Percentiles rank a stretch among this genome's conserved stretches.
Evolutionary conservation across 2,797 vertebrate species (phyloP).

Genomic region (Arctocebus calabarensis): DNA sequence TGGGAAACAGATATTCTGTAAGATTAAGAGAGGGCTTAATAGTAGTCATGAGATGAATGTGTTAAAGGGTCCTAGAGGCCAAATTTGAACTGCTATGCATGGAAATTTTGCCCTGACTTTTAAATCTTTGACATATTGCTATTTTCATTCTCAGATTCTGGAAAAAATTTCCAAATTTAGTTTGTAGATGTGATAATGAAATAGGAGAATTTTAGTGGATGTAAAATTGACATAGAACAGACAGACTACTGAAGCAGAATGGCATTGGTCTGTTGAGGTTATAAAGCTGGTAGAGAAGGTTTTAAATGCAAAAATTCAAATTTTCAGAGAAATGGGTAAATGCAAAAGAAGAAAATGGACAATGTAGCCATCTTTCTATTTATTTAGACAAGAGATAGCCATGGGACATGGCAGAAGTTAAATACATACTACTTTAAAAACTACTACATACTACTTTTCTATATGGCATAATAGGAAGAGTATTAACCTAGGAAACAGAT

Average conservation of each 20-base stretch:
- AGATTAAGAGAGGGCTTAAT: slow-evolving; percentile 30
- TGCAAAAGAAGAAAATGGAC: not conserved
- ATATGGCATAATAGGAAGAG: not conserved
- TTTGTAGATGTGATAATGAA: slow-evolving; percentile 6
- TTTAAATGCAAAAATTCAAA: slow-evolving; percentile 63
- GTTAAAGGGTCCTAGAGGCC: not conserved
- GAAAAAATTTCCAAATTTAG: slow-evolving; percentile 14
- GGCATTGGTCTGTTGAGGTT: not conserved
- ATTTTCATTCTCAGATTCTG: slow-evolving; percentile 44
- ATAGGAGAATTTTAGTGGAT: slow-evolving; percentile 24
- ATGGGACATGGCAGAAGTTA: slow-evolving; percentile 45
- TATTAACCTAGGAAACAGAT: slow-evolving; percentile 14
- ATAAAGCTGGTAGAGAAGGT: slow-evolving; percentile 32
- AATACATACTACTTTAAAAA: not conserved
- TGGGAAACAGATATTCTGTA: slow-evolving; percentile 57
- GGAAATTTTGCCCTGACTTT: not conserved
- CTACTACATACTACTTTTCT: too few relatives aligned
- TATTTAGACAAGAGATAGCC: slow-evolving; percentile 28
- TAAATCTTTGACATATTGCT: slow-evolving; percentile 37
- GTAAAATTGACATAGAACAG: slow-evolving; percentile 25
- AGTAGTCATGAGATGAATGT: not conserved
- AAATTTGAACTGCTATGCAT: slow-evolving; percentile 31
- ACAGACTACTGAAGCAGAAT: slow-evolving; percentile 28
- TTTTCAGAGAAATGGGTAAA: not conserved
- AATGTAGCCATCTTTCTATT: slow-evolving; percentile 16